phyloP scores from a whole-genome alignment of 2,888 invertebrate genomes.

The Monochamus alternatus region DNA sequence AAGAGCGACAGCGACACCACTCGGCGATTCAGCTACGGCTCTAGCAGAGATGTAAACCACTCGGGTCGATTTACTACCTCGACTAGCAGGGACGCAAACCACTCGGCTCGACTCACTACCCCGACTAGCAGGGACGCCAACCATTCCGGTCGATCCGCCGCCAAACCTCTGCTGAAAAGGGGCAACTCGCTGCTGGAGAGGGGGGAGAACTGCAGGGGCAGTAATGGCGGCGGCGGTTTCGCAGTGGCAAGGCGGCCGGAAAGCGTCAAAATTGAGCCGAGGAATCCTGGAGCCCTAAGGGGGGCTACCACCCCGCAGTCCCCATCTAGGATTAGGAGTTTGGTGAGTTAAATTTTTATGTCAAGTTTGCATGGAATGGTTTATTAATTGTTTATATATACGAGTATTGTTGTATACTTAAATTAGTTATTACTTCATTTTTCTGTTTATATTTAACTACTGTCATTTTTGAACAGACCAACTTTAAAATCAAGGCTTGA shows the following conservation, averaged over 20 bases:
- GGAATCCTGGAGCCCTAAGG: conserved; percentile 39
- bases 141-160: conserved; percentile 46
- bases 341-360: conserved; percentile 71
- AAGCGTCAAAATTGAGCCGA: conserved; percentile 65
- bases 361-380: background rate
- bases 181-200: conserved; percentile 67
- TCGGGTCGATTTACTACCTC: conserved; percentile 3
- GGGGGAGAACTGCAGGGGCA: conserved; percentile 65
- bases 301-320: conserved; percentile 60
- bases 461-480: too few species aligned
- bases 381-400: background rate
- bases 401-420: background rate
- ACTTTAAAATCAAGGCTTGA: too few species aligned
- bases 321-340: conserved; percentile 71
- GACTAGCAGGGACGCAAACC: conserved; percentile 35
- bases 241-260: conserved; percentile 75
- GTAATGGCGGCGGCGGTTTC: conserved; percentile 71
- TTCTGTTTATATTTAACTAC: too few species aligned
- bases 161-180: conserved; percentile 58
- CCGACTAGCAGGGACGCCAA: conserved; percentile 27
- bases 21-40: conserved; percentile 36
- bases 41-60: conserved; percentile 41
- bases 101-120: conserved; percentile 21
- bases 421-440: background rate
- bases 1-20: conserved; percentile 47